Evolutionary conservation across 2,797 vertebrate species (phyloP), one percentile per base, ranked within the genome.

Genomic region (Xiphorhynchus erythropygius): DNA sequence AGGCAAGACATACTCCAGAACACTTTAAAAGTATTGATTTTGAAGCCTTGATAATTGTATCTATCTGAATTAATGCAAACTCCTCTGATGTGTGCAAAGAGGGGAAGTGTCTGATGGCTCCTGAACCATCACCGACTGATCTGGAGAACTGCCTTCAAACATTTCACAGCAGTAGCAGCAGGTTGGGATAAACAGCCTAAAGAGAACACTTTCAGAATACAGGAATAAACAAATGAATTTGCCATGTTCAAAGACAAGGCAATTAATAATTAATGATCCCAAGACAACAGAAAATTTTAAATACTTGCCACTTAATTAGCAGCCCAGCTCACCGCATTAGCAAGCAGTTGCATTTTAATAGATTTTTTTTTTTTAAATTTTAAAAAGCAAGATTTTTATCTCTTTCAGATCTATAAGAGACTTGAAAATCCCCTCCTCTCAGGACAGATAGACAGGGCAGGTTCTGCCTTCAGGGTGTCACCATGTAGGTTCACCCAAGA

Each of bases 161-260:
- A 82, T 82, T 88, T 89, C 53, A 77, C 73, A 86, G 10, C 76
- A 64, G 63, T 39, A 85, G 56, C 42, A 89, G 93, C 76, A 87
- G 67, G 80, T 56, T 67, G 68, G 80, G 68, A 93, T 86, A 91
- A 91, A 93, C 56, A 88, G 89, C 83, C 89, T 93, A 93, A 94
- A 90, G 67, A 96, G 89, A 94, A 65, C 77, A 44, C n/a, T 93
- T 95, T 74, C 1, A 3, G 49, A 87, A 90, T 7, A 94, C 22
- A 77, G 80, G 68, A 86, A 79, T 56, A 95, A 96, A 67, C 74
- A 95, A 87, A 93, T 33, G 41, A 74, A 87, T 79, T 70, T 90
- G 49, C 62, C 74, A 10, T 44, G 80, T 90, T 96, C 94, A 95
- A 93, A 95, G 91, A 50, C 44, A 37, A 74, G 52, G 35, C 7